Conservation (phyloP, 2,113 vertebrate species). For the Salminus brasiliensis region DNA sequence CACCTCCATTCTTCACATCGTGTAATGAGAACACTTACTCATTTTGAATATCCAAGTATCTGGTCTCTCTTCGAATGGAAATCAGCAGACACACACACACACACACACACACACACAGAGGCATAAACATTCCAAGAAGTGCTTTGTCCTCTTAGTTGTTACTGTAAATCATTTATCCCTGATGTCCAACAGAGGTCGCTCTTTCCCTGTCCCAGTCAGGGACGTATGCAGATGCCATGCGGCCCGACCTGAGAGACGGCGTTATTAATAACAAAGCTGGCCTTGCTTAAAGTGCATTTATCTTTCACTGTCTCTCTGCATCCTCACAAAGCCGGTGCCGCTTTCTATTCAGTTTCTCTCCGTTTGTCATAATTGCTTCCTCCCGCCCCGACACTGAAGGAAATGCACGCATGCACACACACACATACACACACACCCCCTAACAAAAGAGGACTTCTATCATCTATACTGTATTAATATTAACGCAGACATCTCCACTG, state of each 20-base stretch:
- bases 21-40: too few species aligned
- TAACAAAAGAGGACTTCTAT: slow-evolving; percentile 20
- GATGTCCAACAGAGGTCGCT: slow-evolving; percentile 74
- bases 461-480: slow-evolving; percentile 60
- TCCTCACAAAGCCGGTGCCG: slow-evolving; percentile 68
- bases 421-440: slow-evolving; percentile 21
- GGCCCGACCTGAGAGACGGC: neutral
- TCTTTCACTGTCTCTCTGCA: slow-evolving; percentile 66
- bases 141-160: neutral
- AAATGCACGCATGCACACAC: slow-evolving; percentile 47
- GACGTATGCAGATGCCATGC: neutral
- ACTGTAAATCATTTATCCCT: neutral
- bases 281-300: slow-evolving; percentile 54
- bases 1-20: too few species aligned
- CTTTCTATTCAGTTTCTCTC: slow-evolving; percentile 72
- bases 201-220: slow-evolving; percentile 54
- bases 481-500: neutral
- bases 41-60: too few species aligned
- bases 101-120: slow-evolving; percentile 24
- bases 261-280: slow-evolving; percentile 43
- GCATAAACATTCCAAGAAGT: neutral
- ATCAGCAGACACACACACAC: slow-evolving; percentile 14
- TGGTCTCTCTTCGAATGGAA: too few species aligned
- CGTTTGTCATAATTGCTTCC: slow-evolving; percentile 71
- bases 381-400: slow-evolving; percentile 48